Evolutionary conservation across 2,113 vertebrate species (phyloP).

Genomic region (Zeus faber): DNA sequence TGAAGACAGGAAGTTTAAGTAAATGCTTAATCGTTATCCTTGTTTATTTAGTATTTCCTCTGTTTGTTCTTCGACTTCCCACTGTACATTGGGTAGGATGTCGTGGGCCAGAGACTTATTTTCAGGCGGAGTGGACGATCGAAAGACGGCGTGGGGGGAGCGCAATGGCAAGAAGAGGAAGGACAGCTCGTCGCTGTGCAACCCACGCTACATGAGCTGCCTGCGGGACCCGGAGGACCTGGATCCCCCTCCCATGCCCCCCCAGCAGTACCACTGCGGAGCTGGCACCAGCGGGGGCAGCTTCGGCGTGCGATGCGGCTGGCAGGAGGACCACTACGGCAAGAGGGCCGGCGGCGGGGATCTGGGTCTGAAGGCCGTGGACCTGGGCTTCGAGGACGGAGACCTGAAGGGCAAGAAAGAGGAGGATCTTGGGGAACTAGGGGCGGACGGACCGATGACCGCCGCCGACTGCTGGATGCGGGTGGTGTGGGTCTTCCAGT

Average conservation of each 20-base stretch:
- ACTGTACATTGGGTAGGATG: too few species aligned
- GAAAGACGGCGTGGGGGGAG: slow-evolving; percentile 93
- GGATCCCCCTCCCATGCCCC: slow-evolving; percentile 55
- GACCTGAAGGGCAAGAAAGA: slow-evolving; percentile 69
- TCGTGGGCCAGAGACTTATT: slow-evolving; percentile 95
- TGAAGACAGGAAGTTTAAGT: not conserved
- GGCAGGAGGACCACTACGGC: slow-evolving; percentile 93
- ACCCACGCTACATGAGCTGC: slow-evolving; percentile 93
- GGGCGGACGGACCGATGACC: slow-evolving; percentile 27
- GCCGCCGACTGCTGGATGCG: slow-evolving; percentile 75
- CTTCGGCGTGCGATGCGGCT: slow-evolving; percentile 80
- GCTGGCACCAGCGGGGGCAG: slow-evolving; percentile 60
- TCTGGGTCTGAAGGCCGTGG: slow-evolving; percentile 79
- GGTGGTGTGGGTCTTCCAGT: slow-evolving; percentile 84
- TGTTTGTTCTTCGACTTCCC: slow-evolving; percentile 6
- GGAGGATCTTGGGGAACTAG: slow-evolving; percentile 46
- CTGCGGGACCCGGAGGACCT: slow-evolving; percentile 84
- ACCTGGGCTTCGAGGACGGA: slow-evolving; percentile 83
- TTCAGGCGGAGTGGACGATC: slow-evolving; percentile 86
- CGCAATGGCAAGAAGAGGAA: slow-evolving; percentile 89
- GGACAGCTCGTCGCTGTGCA: slow-evolving; percentile 79
- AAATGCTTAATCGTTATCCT: not conserved
- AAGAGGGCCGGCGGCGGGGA: slow-evolving; percentile 75
- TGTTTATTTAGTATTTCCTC: not conserved
- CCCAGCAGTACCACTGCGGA: slow-evolving; percentile 60